Percentiles rank a stretch among this genome's conserved stretches.
phyloP scores from a whole-genome alignment of 2,888 invertebrate genomes.

The Polydesmus complanatus region DNA sequence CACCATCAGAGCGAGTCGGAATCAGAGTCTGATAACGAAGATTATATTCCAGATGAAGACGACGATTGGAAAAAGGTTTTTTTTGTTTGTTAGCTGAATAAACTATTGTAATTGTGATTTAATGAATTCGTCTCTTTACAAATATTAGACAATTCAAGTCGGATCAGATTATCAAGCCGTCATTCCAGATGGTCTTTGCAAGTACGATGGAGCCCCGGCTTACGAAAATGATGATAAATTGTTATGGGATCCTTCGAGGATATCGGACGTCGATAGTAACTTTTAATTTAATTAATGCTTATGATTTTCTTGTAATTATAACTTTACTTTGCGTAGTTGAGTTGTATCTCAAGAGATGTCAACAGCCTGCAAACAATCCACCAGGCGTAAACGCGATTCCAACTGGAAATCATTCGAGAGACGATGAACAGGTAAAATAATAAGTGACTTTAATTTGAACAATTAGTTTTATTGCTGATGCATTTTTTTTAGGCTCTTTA shows the following conservation, averaged over 20 bases:
- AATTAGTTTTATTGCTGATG: background rate
- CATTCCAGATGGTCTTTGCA: slow-evolving; percentile 79
- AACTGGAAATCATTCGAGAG: slow-evolving; percentile 60
- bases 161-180: slow-evolving; percentile 86
- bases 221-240: slow-evolving; percentile 92
- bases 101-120: background rate
- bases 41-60: slow-evolving; percentile 68
- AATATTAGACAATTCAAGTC: slow-evolving; percentile 86
- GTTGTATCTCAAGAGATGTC: slow-evolving; percentile 52
- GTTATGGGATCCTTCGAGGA: slow-evolving; percentile 74
- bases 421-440: slow-evolving; percentile 37
- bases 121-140: slow-evolving; percentile 18
- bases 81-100: background rate
- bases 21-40: slow-evolving; percentile 54
- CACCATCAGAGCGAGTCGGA: slow-evolving; percentile 53
- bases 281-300: slow-evolving; percentile 2
- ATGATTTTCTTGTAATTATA: background rate
- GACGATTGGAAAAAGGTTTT: slow-evolving; percentile 62
- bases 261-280: slow-evolving; percentile 33
- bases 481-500: slow-evolving; percentile 53
- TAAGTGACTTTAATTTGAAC: background rate
- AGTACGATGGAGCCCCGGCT: slow-evolving; percentile 80
- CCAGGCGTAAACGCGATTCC: slow-evolving; percentile 47
- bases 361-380: slow-evolving; percentile 31
- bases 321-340: slow-evolving; percentile 42